phyloP scores from a whole-genome alignment of 2,888 invertebrate species.

The Drosophila fulvimacula region DNA sequence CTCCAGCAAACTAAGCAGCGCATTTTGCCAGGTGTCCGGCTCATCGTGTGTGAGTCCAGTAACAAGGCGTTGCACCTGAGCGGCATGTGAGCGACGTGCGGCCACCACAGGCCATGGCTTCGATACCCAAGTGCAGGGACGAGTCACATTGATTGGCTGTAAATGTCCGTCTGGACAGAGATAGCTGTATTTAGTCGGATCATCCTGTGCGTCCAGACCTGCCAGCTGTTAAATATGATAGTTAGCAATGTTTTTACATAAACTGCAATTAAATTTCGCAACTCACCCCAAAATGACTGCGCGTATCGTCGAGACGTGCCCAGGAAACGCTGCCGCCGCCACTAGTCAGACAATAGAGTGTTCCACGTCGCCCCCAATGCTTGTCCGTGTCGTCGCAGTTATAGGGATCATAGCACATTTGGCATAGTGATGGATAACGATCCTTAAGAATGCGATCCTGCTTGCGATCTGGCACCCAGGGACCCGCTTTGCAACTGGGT shows the following conservation, averaged over 20 bases:
- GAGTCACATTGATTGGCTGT: slow-evolving; percentile 86
- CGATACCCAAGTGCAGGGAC: slow-evolving; percentile 91
- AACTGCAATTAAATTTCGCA: not conserved
- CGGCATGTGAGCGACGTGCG: slow-evolving; percentile 86
- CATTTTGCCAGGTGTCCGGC: slow-evolving; percentile 86
- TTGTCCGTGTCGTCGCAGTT: slow-evolving; percentile 89
- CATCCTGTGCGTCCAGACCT: slow-evolving; percentile 82
- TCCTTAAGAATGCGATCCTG: slow-evolving; percentile 88
- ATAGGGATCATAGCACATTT: slow-evolving; percentile 88
- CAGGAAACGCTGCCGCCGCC: slow-evolving; percentile 93
- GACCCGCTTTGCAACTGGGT: slow-evolving; percentile 93
- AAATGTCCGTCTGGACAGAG: slow-evolving; percentile 91
- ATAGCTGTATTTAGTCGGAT: slow-evolving; percentile 87
- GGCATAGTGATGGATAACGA: slow-evolving; percentile 90
- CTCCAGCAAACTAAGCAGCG: slow-evolving; percentile 88
- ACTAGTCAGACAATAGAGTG: slow-evolving; percentile 91
- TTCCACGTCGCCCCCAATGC: slow-evolving; percentile 93
- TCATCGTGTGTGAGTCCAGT: slow-evolving; percentile 84
- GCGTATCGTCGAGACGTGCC: slow-evolving; percentile 90
- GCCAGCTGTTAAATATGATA: slow-evolving; percentile 72
- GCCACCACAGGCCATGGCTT: slow-evolving; percentile 92
- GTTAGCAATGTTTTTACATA: not conserved
- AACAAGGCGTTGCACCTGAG: slow-evolving; percentile 86
- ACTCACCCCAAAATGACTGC: slow-evolving; percentile 88
- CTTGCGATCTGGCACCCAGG: slow-evolving; percentile 90